Base-by-base conservation (phyloP, 2,113 vertebrate species). In the Peromyscus californicus region DNA sequence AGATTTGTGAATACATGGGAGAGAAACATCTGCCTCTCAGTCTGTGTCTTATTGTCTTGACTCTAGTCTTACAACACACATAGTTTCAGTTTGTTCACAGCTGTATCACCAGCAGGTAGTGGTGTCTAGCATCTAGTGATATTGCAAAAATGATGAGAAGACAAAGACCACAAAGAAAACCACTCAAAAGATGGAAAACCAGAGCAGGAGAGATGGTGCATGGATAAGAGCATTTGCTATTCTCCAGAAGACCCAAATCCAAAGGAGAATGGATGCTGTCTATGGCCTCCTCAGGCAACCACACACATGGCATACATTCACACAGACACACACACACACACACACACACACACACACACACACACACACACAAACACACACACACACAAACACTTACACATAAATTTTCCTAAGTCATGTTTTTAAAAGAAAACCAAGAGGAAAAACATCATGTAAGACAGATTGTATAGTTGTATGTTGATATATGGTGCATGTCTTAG, bases 381-480 rank as follows among this genome's bases (percentile, higher is more conserved):
- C 51, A 65, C n/a, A 78, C 75, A 78, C 45, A 79, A 16, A 36
- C 78, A 80, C 10, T 24, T 15, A n/a, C 51, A 51, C 45, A 80
- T n/a, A 59, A 15, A 42, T 51, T 69, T 69, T 87, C 36, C 33
- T n/a, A 59, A 83, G 21, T 51, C 39, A n/a, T n/a, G 54, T 51
- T 36, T 87, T 87, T 54, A 48, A 86, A 74, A 86, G 45, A 93
- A 94, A 96, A 89, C 54, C 17, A 51, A 82, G 57, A 67, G 19
- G 4, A 51, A 95, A 89, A 89, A 31, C 76, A 4, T 69, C 15
- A 0, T 88, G 10, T 39, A 42, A 96, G 2, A 70, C 29, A 88
- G 8, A 89, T 69, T 45, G 59, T 19, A 29, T 33, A 85, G 42
- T 29, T 93, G 26, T 65, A 10, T 69, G 5, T 82, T 70, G 67